Evolutionary conservation across 1,140 invertebrate genomes (phyloP).

Genomic region (Leptinotarsa undecemlineata): DNA sequence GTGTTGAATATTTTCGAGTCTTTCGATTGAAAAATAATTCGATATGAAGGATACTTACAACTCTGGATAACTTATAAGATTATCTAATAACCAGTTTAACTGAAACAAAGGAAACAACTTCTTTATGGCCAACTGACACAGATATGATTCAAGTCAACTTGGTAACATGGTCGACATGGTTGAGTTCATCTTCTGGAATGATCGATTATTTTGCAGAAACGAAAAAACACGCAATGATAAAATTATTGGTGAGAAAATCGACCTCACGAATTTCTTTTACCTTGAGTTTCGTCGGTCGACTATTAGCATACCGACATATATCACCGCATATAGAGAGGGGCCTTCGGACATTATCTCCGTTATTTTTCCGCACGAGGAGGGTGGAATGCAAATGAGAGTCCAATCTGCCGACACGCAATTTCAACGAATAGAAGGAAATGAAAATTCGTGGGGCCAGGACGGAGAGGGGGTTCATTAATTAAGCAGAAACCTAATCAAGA

Average conservation of each 20-base stretch:
- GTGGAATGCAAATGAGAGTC: slow-evolving; percentile 7
- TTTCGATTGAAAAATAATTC: no score
- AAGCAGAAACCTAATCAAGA: slow-evolving; percentile 3
- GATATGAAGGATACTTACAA: no score
- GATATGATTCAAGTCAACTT: no score
- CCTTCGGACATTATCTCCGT: not conserved
- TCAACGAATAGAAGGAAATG: slow-evolving; percentile 8
- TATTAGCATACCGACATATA: not conserved
- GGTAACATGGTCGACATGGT: no score
- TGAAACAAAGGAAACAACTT: no score
- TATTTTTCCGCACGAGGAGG: not conserved
- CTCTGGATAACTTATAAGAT: no score
- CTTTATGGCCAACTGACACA: no score
- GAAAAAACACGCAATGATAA: not conserved
- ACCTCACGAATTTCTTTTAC: not conserved
- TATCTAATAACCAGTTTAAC: no score
- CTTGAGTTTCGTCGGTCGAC: not conserved
- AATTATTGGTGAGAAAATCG: not conserved
- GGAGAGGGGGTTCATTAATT: not conserved
- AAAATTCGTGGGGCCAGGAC: not conserved
- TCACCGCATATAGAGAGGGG: slow-evolving; percentile 1
- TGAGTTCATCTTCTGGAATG: no score
- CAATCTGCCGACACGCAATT: slow-evolving; percentile 7
- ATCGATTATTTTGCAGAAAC: not conserved
- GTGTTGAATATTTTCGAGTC: no score